Base-by-base conservation (phyloP, 2,797 vertebrate species). In the Babyrousa celebensis region DNA sequence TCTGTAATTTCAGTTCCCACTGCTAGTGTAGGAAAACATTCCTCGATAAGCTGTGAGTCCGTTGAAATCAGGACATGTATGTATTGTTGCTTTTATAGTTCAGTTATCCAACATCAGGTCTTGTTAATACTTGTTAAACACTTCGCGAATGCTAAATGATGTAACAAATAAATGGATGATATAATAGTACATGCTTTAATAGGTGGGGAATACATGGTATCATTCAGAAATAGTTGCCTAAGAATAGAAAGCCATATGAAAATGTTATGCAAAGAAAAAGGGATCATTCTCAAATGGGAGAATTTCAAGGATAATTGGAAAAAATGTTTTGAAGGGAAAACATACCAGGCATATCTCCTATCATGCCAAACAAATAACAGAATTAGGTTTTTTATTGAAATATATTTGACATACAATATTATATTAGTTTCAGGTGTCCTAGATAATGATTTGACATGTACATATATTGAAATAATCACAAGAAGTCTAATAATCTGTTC, bases 51-150 rank as follows among this genome's bases (percentile, higher is more conserved):
- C n/a, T 36, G 1, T 56, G 6, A 96, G 36, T 25, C 75, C n/a
- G 63, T 74, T 74, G 20, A 95, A 93, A 74, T 85, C 32, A 65
- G 16, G 20, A 71, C 40, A 87, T 88, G 60, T 36, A 32, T 71
- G 91, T 67, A 25, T 62, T 78, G 36, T 68, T 58, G 20, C n/a
- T 70, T 92, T 56, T 52, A 10, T 58, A 85, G 5, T 67, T 84
- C 27, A 58, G 17, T 75, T 82, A 32, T n/a, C 21, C 60, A 94
- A 63, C 23, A 88, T 79, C 14, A 70, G 67, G 9, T 54, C 29
- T 89, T 56, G 2, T 40, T 84, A 78, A 88, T 52, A 52, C 23
- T 62, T 62, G 21, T 40, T 78, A 77, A 92, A 82, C 5, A 71
- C 16, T 62, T 87, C 14, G 68, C 60, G 92, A 89, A 75, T 88